Evolutionary conservation across 2,888 invertebrate genomes (phyloP).

Genomic region (Camptogramma bilineatum): DNA sequence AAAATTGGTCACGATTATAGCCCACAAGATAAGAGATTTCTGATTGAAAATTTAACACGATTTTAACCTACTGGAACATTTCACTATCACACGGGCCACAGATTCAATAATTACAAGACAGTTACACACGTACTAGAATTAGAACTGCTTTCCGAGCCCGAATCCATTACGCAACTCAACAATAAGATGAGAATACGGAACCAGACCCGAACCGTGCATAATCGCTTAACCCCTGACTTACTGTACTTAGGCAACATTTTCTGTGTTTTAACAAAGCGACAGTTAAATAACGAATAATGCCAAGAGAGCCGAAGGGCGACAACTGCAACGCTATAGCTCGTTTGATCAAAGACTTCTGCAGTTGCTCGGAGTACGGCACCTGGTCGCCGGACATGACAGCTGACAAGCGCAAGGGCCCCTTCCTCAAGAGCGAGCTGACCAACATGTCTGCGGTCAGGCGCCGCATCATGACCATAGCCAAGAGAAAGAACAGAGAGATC

Average conservation of each 20-base stretch:
- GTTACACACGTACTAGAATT: slow-evolving; percentile 48
- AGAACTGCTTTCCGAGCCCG: slow-evolving; percentile 50
- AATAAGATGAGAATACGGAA: slow-evolving; percentile 58
- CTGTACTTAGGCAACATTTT: slow-evolving; percentile 62
- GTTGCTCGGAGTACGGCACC: slow-evolving; percentile 80
- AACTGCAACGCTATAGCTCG: slow-evolving; percentile 79
- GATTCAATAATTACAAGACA: slow-evolving; percentile 36
- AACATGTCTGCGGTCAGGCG: slow-evolving; percentile 80
- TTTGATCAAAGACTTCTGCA: slow-evolving; percentile 79
- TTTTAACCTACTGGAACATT: slow-evolving; percentile 6
- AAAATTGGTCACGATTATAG: too few species aligned
- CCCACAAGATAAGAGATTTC: too few species aligned
- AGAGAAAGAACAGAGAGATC: slow-evolving; percentile 65
- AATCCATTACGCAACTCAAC: slow-evolving; percentile 58
- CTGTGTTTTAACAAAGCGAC: slow-evolving; percentile 74
- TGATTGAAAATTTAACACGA: background rate
- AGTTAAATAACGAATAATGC: slow-evolving; percentile 79
- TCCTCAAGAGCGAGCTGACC: slow-evolving; percentile 77
- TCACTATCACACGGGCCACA: slow-evolving; percentile 31
- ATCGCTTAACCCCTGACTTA: slow-evolving; percentile 52
- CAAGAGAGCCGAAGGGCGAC: slow-evolving; percentile 69
- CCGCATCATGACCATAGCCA: slow-evolving; percentile 75
- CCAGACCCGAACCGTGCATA: slow-evolving; percentile 25
- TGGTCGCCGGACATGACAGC: slow-evolving; percentile 83
- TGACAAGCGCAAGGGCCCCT: slow-evolving; percentile 70